A percentile compares a stretch with the other conserved stretches of the same genome.
Conservation (phyloP, 2,113 vertebrate species). For the Hippocampus zosterae region DNA sequence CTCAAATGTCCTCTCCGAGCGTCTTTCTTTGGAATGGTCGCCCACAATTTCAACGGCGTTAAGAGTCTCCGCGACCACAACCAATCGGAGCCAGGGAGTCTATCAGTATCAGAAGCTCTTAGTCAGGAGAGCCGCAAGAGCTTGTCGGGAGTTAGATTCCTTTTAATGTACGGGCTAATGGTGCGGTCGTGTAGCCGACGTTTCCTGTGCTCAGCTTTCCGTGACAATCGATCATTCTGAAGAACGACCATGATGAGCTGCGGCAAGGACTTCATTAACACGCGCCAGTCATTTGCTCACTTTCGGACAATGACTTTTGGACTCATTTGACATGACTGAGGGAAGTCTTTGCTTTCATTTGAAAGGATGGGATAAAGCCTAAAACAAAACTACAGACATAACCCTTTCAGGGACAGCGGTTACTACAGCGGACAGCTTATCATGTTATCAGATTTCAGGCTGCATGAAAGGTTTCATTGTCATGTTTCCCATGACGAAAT, state of each 20-base stretch:
- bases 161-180: constrained; percentile 8
- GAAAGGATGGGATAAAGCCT: neutral
- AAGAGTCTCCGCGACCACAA: constrained; percentile 26
- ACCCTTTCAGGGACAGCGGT: too few species aligned
- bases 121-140: constrained; percentile 25
- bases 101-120: constrained; percentile 26
- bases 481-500: too few species aligned
- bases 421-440: too few species aligned
- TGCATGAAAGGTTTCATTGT: too few species aligned
- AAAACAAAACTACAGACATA: neutral
- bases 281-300: constrained; percentile 18
- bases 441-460: too few species aligned
- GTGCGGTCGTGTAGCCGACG: constrained; percentile 12
- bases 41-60: constrained; percentile 23
- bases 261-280: constrained; percentile 23
- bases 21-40: constrained; percentile 26
- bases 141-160: constrained; percentile 1
- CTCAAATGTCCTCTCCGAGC: constrained; percentile 24
- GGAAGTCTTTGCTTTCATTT: neutral
- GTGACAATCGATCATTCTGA: constrained; percentile 40
- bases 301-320: neutral
- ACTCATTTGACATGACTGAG: neutral
- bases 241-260: constrained; percentile 23
- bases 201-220: constrained; percentile 39
- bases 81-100: constrained; percentile 23